Evolutionary conservation across 2,113 vertebrate genomes (phyloP), one percentile per base, ranked within the genome.

Genomic region (Erythrocercus mccallii): DNA sequence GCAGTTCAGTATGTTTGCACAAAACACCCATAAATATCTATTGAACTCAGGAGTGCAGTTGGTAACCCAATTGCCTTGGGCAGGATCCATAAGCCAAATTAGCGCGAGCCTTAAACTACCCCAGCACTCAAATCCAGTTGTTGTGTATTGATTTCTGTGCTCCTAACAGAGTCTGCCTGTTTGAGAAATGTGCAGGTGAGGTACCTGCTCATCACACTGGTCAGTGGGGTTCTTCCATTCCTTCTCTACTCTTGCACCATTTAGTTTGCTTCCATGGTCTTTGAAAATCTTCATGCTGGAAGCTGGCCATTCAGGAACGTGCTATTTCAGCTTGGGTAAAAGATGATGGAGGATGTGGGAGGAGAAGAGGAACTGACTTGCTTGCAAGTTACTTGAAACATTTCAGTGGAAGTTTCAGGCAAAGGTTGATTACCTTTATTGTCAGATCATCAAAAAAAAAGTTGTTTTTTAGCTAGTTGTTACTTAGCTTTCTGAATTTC

Each of bases 281-380:
- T 40, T 38, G 69, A 44, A 81, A 81, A 44, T 19, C 42, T 71
- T 35, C 37, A 19, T 0, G 0, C 66, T 73, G 68, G 13, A 83
- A 70, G 27, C 30, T 74, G 38, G 42, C 16, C 2, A 0, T 74
- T 91, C 10, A 58, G 56, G 47, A 51, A 10, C 0, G 0, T 21
- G 23, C 3, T 53, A 0, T 51, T 19, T 61, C 70, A 74, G 56
- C 31, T 37, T 35, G 24, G 50, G 31, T 54, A 28, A 57, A 70
- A 44, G 61, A 12, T 58, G 5, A 4, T 10, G 28, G 54, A 61
- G 17, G 57, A 5, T 24, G 1, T 11, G 28, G 50, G 60, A 73
- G 22, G 35, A 74, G 37, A 30, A 31, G n/a, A 66, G 81, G 48
- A 81, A 35, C 57, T 60, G 48, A 30, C 65, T 72, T 64, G 28